These are phyloP conservation scores for Ricordea florida DNA, from an alignment of 92 coral and sea anemone genomes.

Conservation along the genomic window DNA sequence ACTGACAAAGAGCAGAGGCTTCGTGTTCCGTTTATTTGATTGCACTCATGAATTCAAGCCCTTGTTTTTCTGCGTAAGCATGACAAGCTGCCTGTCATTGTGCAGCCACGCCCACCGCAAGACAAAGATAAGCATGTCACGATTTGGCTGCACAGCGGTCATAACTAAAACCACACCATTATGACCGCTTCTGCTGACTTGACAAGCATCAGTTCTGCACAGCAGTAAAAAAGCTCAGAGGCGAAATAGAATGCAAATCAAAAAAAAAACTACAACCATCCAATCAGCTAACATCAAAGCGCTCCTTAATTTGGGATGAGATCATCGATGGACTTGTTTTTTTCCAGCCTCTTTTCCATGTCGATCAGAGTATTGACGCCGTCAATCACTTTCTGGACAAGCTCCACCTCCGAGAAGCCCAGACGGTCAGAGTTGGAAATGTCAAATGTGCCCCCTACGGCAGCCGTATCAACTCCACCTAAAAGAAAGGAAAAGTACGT, in stretches of 20 bases:
- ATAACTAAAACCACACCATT: neutral
- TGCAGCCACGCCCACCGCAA: slow-evolving; percentile 44
- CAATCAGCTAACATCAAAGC: neutral
- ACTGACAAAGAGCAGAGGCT: neutral
- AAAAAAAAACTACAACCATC: neutral
- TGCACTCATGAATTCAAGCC: neutral
- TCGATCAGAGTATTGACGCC: slow-evolving; percentile 94
- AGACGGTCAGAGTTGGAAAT: slow-evolving; percentile 98
- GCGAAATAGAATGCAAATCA: neutral
- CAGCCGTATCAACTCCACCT: slow-evolving; percentile 99
- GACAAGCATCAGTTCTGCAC: slow-evolving; percentile 24
- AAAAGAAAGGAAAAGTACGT: neutral
- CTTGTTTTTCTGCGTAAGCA: slow-evolving; percentile 11
- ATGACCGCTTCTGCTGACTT: slow-evolving; percentile 7
- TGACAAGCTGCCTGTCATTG: slow-evolving; percentile 24
- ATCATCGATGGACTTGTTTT: slow-evolving; percentile 79
- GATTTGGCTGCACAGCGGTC: slow-evolving; percentile 41
- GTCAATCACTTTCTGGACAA: slow-evolving; percentile 95
- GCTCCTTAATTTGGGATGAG: slow-evolving; percentile 75
- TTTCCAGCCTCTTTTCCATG: slow-evolving; percentile 92
- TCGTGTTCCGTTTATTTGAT: neutral
- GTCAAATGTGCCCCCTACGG: slow-evolving; percentile 94
- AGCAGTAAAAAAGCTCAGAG: slow-evolving; percentile 11
- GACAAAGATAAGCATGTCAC: slow-evolving; percentile 25
- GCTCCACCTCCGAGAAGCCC: slow-evolving; percentile 94